Conservation (phyloP, 2,888 invertebrate species). For the Lordiphosa fenestrarum region DNA sequence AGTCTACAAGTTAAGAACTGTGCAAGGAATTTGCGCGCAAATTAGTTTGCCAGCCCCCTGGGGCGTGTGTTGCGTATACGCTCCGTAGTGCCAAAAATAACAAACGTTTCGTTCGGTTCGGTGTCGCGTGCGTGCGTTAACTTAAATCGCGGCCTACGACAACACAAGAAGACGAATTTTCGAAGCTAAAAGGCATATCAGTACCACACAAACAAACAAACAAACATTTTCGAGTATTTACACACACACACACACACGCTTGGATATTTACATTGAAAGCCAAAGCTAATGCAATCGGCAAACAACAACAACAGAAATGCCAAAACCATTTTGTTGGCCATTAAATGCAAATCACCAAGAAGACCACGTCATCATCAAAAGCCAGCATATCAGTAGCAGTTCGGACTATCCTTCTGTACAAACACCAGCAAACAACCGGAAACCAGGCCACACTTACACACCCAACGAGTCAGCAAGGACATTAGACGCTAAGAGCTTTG, state of each 20-base stretch:
- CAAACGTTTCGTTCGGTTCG: neutral
- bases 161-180: conserved; percentile 19
- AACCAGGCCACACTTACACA: conserved; percentile 29
- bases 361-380: conserved; percentile 19
- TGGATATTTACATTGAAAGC: conserved; percentile 7
- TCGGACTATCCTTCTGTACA: conserved; percentile 21
- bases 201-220: conserved; percentile 11
- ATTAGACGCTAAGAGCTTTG: conserved; percentile 13
- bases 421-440: conserved; percentile 19
- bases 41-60: neutral
- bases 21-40: conserved; percentile 24
- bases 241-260: neutral
- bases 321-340: neutral
- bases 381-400: conserved; percentile 14
- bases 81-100: conserved; percentile 5
- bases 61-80: conserved; percentile 2
- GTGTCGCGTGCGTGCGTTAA: conserved; percentile 19
- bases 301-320: conserved; percentile 12
- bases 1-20: neutral
- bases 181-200: conserved; percentile 34
- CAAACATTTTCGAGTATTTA: conserved; percentile 31
- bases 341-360: neutral
- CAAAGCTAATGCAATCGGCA: conserved; percentile 13
- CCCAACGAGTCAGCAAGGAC: conserved; percentile 27
- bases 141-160: conserved; percentile 50